These are phyloP conservation scores for Melanaphis sacchari DNA, from an alignment of 1,140 invertebrate species.

Conservation along the genomic window DNA sequence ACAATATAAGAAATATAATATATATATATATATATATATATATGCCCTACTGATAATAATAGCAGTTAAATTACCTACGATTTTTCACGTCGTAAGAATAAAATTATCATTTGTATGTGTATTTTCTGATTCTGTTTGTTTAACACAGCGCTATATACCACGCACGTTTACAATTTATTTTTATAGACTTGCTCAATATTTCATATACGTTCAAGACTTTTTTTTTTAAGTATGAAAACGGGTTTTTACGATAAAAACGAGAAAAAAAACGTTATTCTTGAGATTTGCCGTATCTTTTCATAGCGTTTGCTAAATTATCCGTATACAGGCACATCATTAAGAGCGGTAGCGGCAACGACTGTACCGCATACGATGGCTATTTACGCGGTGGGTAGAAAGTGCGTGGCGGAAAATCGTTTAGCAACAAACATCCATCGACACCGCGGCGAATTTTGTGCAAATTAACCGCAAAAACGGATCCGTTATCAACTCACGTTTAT, in stretches of 20 bases:
- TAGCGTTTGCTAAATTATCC: constrained; percentile 38
- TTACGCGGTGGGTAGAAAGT: background rate
- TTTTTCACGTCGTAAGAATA: background rate
- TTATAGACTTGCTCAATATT: constrained; percentile 5
- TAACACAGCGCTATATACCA: background rate
- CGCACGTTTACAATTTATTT: background rate
- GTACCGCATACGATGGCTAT: constrained; percentile 24
- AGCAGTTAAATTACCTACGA: background rate
- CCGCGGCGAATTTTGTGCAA: constrained; percentile 41
- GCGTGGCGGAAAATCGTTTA: constrained; percentile 18
- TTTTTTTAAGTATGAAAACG: constrained; percentile 20
- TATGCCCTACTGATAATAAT: background rate
- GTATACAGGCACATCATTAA: background rate
- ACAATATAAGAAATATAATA: background rate
- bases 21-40: background rate
- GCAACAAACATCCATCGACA: background rate
- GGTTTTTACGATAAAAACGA: constrained; percentile 1
- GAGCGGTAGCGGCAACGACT: background rate
- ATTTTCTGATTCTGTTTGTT: background rate
- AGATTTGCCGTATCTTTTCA: constrained; percentile 6
- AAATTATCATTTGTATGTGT: background rate
- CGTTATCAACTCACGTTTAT: constrained; percentile 30
- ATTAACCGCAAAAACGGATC: constrained; percentile 42
- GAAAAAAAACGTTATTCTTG: constrained; percentile 24
- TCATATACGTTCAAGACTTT: background rate